Evolutionary conservation across 2,888 invertebrate species (phyloP).

Genomic region (Ditula angustiorana): DNA sequence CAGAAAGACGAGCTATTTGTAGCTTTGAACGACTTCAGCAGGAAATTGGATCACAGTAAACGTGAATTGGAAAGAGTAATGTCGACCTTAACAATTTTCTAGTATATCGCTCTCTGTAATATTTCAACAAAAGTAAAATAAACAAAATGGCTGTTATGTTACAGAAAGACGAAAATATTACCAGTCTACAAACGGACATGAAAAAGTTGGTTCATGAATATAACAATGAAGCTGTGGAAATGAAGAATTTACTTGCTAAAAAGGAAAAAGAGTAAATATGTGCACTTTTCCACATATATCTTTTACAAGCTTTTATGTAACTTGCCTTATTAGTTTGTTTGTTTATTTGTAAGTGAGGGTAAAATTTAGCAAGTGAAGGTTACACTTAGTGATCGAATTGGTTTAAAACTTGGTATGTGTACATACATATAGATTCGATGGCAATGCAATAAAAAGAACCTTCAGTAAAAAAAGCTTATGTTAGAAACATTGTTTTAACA

Average conservation of each 20-base stretch:
- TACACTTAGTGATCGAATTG: too few species aligned
- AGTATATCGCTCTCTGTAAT: background rate
- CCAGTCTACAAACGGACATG: constrained; percentile 50
- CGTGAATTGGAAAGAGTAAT: constrained; percentile 49
- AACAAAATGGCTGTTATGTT: constrained; percentile 9
- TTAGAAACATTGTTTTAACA: too few species aligned
- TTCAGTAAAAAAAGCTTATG: too few species aligned
- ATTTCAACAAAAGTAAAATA: background rate
- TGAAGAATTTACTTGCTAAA: constrained; percentile 47
- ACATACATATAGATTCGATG: too few species aligned
- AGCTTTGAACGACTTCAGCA: constrained; percentile 45
- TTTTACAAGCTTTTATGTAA: too few species aligned
- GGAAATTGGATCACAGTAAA: constrained; percentile 46
- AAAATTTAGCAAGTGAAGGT: too few species aligned
- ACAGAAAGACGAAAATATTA: constrained; percentile 55
- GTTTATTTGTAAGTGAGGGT: too few species aligned
- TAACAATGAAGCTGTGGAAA: constrained; percentile 47
- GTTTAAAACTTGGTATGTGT: background rate
- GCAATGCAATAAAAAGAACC: too few species aligned
- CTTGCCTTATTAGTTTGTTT: too few species aligned
- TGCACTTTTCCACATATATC: too few species aligned
- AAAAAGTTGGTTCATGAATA: constrained; percentile 52
- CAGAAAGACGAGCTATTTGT: constrained; percentile 48
- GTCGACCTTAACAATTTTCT: background rate
- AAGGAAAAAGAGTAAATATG: constrained; percentile 57